Percentiles rank a stretch among this genome's conserved stretches.
phyloP scores from a whole-genome alignment of 2,797 vertebrate genomes.

The Muscicapa comitata region DNA sequence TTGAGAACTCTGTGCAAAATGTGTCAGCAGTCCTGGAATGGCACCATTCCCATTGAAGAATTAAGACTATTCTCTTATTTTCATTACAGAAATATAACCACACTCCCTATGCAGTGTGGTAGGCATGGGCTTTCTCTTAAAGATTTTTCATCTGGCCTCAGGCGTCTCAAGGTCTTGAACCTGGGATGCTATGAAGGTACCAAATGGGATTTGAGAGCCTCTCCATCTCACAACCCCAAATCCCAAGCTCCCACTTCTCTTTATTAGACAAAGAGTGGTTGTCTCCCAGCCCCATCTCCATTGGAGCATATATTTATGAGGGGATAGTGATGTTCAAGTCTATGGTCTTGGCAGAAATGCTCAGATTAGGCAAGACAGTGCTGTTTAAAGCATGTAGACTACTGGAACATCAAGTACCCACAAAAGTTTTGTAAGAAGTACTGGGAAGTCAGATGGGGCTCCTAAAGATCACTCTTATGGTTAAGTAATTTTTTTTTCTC shows the following conservation, averaged over 20 bases:
- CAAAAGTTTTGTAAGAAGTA: neutral
- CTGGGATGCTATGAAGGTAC: neutral
- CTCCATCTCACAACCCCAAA: neutral
- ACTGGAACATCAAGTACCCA: neutral
- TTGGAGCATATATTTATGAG: neutral
- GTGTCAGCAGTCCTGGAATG: rapidly evolving
- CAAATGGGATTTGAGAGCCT: neutral
- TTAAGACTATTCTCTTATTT: neutral
- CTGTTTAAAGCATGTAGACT: neutral
- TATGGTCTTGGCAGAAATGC: neutral
- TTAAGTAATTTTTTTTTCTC: neutral
- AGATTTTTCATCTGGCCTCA: neutral
- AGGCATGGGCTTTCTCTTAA: neutral
- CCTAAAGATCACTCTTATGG: neutral
- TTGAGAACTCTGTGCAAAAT: neutral
- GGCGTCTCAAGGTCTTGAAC: neutral
- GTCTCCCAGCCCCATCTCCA: neutral
- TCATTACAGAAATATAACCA: neutral
- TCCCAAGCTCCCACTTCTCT: neutral
- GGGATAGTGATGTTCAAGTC: neutral
- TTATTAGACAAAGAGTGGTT: neutral
- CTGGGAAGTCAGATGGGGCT: neutral
- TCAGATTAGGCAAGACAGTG: neutral
- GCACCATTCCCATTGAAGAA: neutral
- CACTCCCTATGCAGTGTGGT: rapidly evolving